Percentiles rank a stretch among this genome's conserved stretches.
Conservation (phyloP, 2,888 invertebrate species). For the Rhagophthalmus giganteus region DNA sequence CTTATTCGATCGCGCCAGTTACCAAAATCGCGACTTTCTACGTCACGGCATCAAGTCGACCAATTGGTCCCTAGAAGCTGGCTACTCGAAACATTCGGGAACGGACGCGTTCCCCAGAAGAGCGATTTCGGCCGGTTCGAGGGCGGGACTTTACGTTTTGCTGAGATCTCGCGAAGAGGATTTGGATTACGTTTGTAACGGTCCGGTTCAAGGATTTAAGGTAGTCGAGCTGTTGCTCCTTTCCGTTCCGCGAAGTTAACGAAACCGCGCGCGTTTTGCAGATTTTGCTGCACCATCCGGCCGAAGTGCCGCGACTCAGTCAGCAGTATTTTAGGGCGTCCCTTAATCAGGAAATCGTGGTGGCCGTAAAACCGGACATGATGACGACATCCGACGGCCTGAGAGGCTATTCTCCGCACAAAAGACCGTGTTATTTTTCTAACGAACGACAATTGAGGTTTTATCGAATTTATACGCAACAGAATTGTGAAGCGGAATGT, state of each 20-base stretch:
- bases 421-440: conserved; percentile 72
- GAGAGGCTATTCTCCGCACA: conserved; percentile 64
- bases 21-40: conserved; percentile 44
- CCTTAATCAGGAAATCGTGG: conserved; percentile 70
- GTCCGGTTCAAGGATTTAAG: conserved; percentile 76
- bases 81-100: conserved; percentile 58
- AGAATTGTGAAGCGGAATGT: conserved; percentile 75
- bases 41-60: conserved; percentile 43
- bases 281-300: conserved; percentile 68
- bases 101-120: conserved; percentile 70
- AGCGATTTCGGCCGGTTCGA: conserved; percentile 67
- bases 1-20: conserved; percentile 8
- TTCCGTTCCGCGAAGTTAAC: too few relatives aligned
- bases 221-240: too few relatives aligned
- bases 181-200: conserved; percentile 70
- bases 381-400: conserved; percentile 73
- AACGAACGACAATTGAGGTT: conserved; percentile 66
- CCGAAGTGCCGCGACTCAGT: conserved; percentile 68
- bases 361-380: conserved; percentile 74
- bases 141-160: conserved; percentile 66
- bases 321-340: conserved; percentile 73
- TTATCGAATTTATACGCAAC: conserved; percentile 72
- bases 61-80: conserved; percentile 68
- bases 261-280: too few relatives aligned
- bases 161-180: conserved; percentile 64